Conservation (phyloP, 2,888 invertebrate genomes). For the Drosophila koepferae region DNA sequence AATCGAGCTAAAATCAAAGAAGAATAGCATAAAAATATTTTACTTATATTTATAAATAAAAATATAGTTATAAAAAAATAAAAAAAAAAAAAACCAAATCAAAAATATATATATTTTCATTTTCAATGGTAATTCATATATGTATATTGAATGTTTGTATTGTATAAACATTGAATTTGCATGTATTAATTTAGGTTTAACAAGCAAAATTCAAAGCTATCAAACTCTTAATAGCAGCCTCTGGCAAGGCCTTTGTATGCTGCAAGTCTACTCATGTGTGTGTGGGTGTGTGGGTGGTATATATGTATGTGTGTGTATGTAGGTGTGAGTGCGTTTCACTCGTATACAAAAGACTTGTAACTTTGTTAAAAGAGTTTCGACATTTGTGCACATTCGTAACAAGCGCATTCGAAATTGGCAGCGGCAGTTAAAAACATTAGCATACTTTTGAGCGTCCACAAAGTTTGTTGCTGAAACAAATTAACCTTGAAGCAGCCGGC, state of each 20-base stretch:
- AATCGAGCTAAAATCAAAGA: no score
- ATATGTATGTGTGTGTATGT: background rate
- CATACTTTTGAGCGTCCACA: conserved; percentile 64
- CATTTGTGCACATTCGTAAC: conserved; percentile 49
- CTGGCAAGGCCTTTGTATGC: conserved; percentile 5
- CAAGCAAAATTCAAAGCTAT: conserved; percentile 49
- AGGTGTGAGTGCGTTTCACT: conserved; percentile 24
- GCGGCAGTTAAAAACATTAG: conserved; percentile 56
- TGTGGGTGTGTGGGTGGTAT: background rate
- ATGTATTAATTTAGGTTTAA: conserved; percentile 47
- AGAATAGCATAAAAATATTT: no score
- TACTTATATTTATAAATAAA: no score
- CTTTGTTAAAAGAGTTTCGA: conserved; percentile 65
- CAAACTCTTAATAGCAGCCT: conserved; percentile 34
- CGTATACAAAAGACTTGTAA: conserved; percentile 60
- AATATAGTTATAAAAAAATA: no score
- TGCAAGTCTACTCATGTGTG: background rate
- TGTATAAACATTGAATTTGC: background rate
- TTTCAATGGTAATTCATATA: no score
- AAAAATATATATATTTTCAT: no score
- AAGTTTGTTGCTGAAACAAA: conserved; percentile 69
- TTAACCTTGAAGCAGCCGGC: conserved; percentile 67
- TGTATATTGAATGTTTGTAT: no score
- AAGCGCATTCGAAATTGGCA: conserved; percentile 48
- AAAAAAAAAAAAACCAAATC: no score